Conservation (phyloP, 2,888 invertebrate species). For the Scaptomyza tumidula region DNA sequence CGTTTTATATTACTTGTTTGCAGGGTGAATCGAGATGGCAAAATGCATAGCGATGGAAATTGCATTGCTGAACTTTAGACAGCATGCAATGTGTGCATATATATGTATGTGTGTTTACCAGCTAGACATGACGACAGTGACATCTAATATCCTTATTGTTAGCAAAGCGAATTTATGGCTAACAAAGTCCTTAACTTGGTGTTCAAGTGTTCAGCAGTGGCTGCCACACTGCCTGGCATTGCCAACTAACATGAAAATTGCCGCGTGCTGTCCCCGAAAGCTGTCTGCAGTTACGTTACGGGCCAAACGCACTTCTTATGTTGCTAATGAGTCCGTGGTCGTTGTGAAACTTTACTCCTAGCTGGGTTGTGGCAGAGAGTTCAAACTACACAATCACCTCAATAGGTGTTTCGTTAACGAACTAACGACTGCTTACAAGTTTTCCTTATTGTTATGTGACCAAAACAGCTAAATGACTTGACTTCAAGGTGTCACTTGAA, state of each 20-base stretch:
- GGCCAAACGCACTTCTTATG: conserved; percentile 25
- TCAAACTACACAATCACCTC: conserved; percentile 24
- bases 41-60: conserved; percentile 59
- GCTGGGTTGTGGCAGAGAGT: conserved; percentile 20
- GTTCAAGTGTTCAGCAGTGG: conserved; percentile 49
- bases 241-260: conserved; percentile 51
- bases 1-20: conserved; percentile 60
- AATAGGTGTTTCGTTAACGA: conserved; percentile 51
- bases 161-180: conserved; percentile 73
- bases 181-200: conserved; percentile 70
- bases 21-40: conserved; percentile 21
- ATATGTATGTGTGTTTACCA: background rate
- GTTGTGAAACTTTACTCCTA: conserved; percentile 44
- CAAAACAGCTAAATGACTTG: background rate
- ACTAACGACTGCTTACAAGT: conserved; percentile 31
- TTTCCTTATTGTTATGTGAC: conserved; percentile 15
- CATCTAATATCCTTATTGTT: conserved; percentile 80
- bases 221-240: conserved; percentile 24
- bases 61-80: conserved; percentile 52
- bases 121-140: conserved; percentile 65
- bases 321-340: conserved; percentile 47
- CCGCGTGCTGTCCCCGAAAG: conserved; percentile 12
- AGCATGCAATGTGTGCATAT: conserved; percentile 3
- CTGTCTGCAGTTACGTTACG: conserved; percentile 27
- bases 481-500: conserved; percentile 1